Conservation (phyloP, 2,797 vertebrate species). For the Myioborus melanocephalus region DNA sequence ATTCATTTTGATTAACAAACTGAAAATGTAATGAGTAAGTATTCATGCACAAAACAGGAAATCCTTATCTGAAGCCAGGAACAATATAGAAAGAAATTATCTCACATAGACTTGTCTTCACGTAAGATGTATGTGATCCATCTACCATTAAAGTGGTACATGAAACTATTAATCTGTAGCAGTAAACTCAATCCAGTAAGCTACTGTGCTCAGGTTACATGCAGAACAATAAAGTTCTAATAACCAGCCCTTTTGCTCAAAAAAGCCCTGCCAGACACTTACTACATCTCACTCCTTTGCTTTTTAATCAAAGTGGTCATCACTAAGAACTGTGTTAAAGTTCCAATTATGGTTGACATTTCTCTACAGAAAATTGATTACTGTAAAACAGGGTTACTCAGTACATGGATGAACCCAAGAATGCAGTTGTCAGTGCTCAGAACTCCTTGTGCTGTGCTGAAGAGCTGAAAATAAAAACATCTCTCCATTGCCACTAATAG, state of each 20-base stretch:
- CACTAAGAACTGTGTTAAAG: not conserved
- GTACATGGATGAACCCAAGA: not conserved
- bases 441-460: not conserved
- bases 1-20: constrained; percentile 31
- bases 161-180: not conserved
- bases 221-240: not conserved
- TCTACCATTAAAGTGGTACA: not conserved
- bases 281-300: not conserved
- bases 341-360: not conserved
- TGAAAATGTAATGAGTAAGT: not conserved
- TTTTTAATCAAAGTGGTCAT: not conserved
- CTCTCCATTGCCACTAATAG: not conserved
- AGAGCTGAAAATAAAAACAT: constrained; percentile 35
- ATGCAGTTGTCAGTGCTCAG: not conserved
- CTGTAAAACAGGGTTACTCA: not conserved
- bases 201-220: not conserved
- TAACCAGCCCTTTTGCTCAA: not conserved
- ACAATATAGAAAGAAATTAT: not conserved
- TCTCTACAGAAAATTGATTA: not conserved
- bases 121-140: not conserved
- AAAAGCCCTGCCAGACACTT: not conserved
- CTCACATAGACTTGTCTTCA: not conserved
- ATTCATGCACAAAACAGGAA: not conserved
- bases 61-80: not conserved
- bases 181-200: not conserved